Evolutionary conservation across 2,113 vertebrate species (phyloP), one percentile per base, ranked within the genome.

Genomic region (Labrus mixtus): DNA sequence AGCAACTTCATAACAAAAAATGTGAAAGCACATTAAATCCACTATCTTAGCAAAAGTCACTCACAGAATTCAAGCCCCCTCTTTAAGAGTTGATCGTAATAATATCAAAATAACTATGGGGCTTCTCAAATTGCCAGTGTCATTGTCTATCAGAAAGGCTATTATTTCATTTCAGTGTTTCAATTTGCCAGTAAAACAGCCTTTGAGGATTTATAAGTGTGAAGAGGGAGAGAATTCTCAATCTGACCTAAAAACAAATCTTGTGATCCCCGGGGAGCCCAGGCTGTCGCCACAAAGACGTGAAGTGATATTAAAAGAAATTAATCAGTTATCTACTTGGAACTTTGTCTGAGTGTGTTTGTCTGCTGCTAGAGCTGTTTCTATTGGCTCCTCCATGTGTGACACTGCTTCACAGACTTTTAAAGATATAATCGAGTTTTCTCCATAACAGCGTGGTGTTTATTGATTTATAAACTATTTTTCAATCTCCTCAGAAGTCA

Each of bases 171-270:
- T 45, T 50, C 3, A 53, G 7, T 20, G 20, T 45, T 33, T 80
- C 23, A 20, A 10, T 57, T 79, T 41, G 70, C 45, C 12, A 51
- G 15, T 50, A 59, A 54, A 51, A 41, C 19, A 64, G 63, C 64
- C 48, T 61, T 54, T 67, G 54, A 53, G 39, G 29, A 59, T 46
- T 65, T 63, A 66, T 75, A 29, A 56, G 22, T 63, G 54, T 19
- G 20, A 54, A 50, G 60, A 60, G 25, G 55, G 23, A 68, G 57
- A 48, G 39, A 79, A 64, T 75, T 33, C 56, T 51, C 10, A 69
- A 51, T 54, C 62, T 86, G 74, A 87, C 78, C 81, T 48, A 41
- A 82, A 53, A 82, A 81, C n/a, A 70, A 72, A 73, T 64, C 25
- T 46, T 50, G 51, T 56, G 77, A 72, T 79, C 59, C 22, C 50